These are phyloP conservation scores for Dicerorhinus sumatrensis DNA, from an alignment of 2,113 vertebrate species.

Conservation along the genomic window DNA sequence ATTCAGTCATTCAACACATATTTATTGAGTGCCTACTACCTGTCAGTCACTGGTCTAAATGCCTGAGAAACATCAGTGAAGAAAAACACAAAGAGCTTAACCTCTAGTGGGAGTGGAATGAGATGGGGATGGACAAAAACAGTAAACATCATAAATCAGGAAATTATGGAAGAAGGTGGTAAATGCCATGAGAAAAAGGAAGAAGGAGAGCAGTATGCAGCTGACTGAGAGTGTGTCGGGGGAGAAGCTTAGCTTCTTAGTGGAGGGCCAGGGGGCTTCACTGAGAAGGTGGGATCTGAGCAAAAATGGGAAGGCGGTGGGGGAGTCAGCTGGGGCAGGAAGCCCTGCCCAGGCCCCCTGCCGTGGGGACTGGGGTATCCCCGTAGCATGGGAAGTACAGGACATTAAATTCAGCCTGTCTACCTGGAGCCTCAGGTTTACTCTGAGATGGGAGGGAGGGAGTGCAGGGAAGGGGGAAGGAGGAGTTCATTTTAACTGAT, in stretches of 20 bases:
- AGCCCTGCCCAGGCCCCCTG: not conserved
- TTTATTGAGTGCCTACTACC: not conserved
- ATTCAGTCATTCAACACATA: not conserved
- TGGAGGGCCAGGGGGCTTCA: fast-evolving
- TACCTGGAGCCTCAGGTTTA: not conserved
- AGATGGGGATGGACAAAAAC: not conserved
- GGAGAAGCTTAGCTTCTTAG: too few species aligned
- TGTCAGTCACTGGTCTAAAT: not conserved
- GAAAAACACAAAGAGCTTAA: not conserved
- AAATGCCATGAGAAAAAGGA: not conserved
- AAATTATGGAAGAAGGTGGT: not conserved
- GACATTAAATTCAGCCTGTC: not conserved
- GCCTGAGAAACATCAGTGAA: not conserved
- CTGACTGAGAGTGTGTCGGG: fast-evolving
- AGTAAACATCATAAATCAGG: not conserved
- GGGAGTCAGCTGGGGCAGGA: fast-evolving
- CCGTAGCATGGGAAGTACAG: not conserved
- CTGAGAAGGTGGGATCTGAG: too few species aligned
- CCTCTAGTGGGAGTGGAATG: not conserved
- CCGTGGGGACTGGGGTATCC: not conserved
- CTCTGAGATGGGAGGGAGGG: not conserved
- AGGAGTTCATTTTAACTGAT: not conserved
- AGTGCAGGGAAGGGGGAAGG: not conserved
- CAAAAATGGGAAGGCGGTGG: not conserved
- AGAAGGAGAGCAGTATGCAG: not conserved